phyloP scores from a whole-genome alignment of 2,797 vertebrate species.

The Champsocephalus gunnari region DNA sequence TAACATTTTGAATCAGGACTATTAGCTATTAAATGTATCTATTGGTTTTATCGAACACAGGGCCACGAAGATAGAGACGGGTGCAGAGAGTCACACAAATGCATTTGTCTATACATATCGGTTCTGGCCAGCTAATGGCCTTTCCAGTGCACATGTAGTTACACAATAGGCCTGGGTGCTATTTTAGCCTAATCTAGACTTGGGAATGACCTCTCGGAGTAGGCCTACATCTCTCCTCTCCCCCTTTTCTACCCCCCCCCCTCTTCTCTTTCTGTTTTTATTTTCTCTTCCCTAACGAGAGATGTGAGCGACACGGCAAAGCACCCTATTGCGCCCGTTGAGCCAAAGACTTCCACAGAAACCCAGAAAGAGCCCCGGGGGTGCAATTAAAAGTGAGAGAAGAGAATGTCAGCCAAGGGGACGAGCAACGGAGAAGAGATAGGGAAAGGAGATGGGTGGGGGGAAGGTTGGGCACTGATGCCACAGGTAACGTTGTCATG shows the following conservation, averaged over 20 bases:
- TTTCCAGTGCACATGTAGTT: conserved; percentile 50
- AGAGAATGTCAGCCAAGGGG: conserved; percentile 81
- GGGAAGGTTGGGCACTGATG: conserved; percentile 34
- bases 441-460: not conserved
- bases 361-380: conserved; percentile 74
- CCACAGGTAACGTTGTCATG: conserved; percentile 73
- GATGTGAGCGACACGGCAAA: conserved; percentile 70
- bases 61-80: conserved; percentile 54
- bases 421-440: conserved; percentile 35
- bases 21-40: conserved; percentile 81
- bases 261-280: conserved; percentile 24
- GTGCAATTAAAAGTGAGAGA: conserved; percentile 85
- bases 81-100: conserved; percentile 60
- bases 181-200: conserved; percentile 57
- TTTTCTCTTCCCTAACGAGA: conserved; percentile 68
- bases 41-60: conserved; percentile 69
- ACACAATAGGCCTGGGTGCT: conserved; percentile 39
- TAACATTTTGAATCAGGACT: conserved; percentile 76
- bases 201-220: conserved; percentile 28
- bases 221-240: conserved; percentile 10
- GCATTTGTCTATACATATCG: conserved; percentile 75
- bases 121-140: conserved; percentile 70
- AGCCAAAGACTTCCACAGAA: conserved; percentile 76
- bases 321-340: conserved; percentile 74
- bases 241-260: conserved; percentile 11